These are phyloP conservation scores for Craniophora ligustri DNA, from an alignment of 2,888 invertebrate species.

Conservation along the genomic window DNA sequence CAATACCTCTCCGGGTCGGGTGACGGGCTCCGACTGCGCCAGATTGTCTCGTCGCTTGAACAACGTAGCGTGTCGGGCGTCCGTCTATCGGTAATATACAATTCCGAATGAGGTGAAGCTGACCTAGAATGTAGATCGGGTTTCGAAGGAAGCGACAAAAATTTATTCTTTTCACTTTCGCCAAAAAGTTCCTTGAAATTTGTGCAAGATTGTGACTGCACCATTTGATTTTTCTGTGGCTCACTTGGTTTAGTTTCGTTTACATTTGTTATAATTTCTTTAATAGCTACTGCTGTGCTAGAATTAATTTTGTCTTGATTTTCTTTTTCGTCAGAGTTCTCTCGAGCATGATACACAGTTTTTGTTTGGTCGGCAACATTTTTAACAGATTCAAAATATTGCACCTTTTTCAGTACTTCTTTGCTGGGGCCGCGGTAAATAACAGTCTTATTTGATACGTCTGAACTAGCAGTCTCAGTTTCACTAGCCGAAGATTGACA, in stretches of 20 bases:
- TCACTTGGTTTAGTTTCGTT: conserved; percentile 62
- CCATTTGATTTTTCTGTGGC: conserved; percentile 70
- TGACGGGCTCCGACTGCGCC: conserved; percentile 92
- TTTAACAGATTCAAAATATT: conserved; percentile 93
- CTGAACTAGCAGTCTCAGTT: conserved; percentile 92
- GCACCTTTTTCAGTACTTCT: conserved; percentile 92
- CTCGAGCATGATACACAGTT: conserved; percentile 86
- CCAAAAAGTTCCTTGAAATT: conserved; percentile 95
- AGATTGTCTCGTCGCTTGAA: conserved; percentile 91
- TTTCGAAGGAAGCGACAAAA: conserved; percentile 86
- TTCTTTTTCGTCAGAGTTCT: conserved; percentile 84
- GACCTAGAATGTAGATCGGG: conserved; percentile 82
- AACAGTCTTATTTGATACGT: conserved; percentile 91
- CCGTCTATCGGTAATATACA: conserved; percentile 79
- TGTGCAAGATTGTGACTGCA: conserved; percentile 91
- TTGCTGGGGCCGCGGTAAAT: conserved; percentile 89
- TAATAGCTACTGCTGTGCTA: conserved; percentile 20
- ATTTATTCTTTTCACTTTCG: conserved; percentile 90
- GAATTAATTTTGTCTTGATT: conserved; percentile 61
- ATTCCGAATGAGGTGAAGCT: conserved; percentile 87
- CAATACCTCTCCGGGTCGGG: conserved; percentile 92
- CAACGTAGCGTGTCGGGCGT: conserved; percentile 86
- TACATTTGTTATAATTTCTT: conserved; percentile 41
- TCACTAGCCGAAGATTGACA: conserved; percentile 89
- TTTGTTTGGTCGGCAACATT: conserved; percentile 82